Conservation (phyloP, 2,888 invertebrate species). For the Patella depressa region DNA sequence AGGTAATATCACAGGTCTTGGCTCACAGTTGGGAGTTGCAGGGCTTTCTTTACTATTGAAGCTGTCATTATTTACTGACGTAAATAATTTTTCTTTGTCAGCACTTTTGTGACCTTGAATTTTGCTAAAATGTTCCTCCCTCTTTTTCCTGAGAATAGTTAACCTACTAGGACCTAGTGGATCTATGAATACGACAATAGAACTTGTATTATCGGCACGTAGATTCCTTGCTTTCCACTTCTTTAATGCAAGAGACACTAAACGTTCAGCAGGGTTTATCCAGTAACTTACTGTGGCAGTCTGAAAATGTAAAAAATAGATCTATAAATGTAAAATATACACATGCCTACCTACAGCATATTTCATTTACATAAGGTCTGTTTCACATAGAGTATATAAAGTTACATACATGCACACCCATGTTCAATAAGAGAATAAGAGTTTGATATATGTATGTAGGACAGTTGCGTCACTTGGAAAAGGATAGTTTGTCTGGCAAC, state of each 20-base stretch:
- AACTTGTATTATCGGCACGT: constrained; percentile 96
- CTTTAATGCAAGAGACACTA: constrained; percentile 87
- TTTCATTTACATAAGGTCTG: too few species aligned
- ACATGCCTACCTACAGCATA: neutral
- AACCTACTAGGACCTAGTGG: constrained; percentile 80
- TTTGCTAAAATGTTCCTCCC: constrained; percentile 46
- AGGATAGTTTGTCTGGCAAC: too few species aligned
- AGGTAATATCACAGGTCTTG: neutral
- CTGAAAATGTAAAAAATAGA: constrained; percentile 41
- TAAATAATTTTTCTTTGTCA: neutral
- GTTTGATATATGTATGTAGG: too few species aligned
- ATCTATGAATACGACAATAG: constrained; percentile 91
- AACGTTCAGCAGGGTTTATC: constrained; percentile 90
- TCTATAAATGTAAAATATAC: constrained; percentile 4
- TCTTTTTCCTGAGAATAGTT: constrained; percentile 55
- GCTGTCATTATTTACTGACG: neutral
- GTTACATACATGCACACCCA: too few species aligned
- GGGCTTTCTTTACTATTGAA: neutral
- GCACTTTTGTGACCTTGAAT: neutral
- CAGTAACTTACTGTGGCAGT: constrained; percentile 63
- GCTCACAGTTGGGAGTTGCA: neutral
- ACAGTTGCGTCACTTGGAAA: too few species aligned
- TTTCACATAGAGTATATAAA: too few species aligned
- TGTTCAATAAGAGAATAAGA: too few species aligned
- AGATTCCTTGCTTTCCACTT: constrained; percentile 88